phyloP scores from a whole-genome alignment of 1,140 invertebrate species.

The Apis florea region DNA sequence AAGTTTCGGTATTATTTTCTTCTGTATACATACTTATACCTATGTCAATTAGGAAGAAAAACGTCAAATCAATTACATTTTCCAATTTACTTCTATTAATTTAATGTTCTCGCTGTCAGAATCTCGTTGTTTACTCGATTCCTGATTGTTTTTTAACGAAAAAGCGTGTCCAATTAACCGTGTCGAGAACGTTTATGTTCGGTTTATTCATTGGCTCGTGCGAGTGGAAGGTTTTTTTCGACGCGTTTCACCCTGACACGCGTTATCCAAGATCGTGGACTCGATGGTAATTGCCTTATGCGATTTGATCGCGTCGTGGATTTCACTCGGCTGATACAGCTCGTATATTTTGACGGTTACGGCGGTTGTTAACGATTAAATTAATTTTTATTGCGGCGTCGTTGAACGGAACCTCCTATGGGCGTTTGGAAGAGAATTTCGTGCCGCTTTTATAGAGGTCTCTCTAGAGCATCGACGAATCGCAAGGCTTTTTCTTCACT shows the following conservation, averaged over 20 bases:
- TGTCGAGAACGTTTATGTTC: background rate
- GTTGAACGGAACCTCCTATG: constrained; percentile 64
- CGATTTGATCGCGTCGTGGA: constrained; percentile 35
- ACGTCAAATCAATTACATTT: too few relatives aligned
- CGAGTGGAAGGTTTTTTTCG: background rate
- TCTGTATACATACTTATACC: too few relatives aligned
- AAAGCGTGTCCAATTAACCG: background rate
- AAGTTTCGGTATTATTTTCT: background rate
- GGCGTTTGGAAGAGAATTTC: constrained; percentile 31
- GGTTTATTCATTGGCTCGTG: background rate
- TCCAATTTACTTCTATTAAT: too few relatives aligned
- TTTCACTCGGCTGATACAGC: constrained; percentile 61
- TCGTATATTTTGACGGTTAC: constrained; percentile 77
- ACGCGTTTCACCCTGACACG: background rate
- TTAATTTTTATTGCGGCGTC: constrained; percentile 75
- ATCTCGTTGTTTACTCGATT: background rate
- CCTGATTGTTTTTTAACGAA: background rate
- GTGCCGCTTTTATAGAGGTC: constrained; percentile 27
- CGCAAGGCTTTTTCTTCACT: background rate
- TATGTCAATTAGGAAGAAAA: too few relatives aligned
- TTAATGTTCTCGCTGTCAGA: background rate
- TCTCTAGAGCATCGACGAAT: background rate
- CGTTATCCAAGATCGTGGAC: background rate
- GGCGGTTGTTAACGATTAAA: constrained; percentile 74
- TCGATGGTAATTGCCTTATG: constrained; percentile 41